Conservation (phyloP, 1,140 invertebrate species). For the Drosophila lacteicornis region DNA sequence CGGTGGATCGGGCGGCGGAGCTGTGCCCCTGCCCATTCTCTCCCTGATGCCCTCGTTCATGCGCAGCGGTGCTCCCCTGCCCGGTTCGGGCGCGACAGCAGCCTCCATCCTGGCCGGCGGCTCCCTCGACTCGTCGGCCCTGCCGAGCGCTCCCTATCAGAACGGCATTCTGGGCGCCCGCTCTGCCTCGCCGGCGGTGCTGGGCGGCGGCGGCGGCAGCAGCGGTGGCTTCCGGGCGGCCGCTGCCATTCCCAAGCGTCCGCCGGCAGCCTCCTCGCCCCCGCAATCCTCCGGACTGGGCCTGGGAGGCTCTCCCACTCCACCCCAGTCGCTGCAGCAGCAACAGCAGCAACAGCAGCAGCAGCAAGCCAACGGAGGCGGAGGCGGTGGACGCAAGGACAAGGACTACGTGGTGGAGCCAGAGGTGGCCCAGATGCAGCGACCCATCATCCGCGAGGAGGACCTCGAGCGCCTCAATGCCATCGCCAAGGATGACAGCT, state of each 20-base stretch:
- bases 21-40: constrained; percentile 85
- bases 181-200: constrained; percentile 72
- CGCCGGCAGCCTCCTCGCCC: constrained; percentile 47
- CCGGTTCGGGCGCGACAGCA: constrained; percentile 85
- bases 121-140: constrained; percentile 12
- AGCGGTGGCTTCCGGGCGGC: constrained; percentile 67
- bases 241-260: constrained; percentile 73
- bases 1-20: constrained; percentile 46
- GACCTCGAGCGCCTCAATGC: constrained; percentile 96
- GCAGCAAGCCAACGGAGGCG: constrained; percentile 58
- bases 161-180: constrained; percentile 84
- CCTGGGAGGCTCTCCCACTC: constrained; percentile 46
- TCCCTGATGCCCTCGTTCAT: constrained; percentile 84
- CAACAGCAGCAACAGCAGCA: constrained; percentile 54
- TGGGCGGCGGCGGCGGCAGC: constrained; percentile 65
- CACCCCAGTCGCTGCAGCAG: constrained; percentile 51
- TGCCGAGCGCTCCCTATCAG: constrained; percentile 60
- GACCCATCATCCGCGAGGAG: constrained; percentile 96
- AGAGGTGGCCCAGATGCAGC: constrained; percentile 85
- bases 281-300: constrained; percentile 36
- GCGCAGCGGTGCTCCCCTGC: constrained; percentile 85
- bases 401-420: constrained; percentile 82
- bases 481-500: constrained; percentile 94
- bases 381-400: constrained; percentile 66
- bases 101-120: constrained; percentile 42